A percentile compares a stretch with the other conserved stretches of the same genome.
Evolutionary conservation across 2,888 invertebrate genomes (phyloP).

Genomic region (Ophraella communa): DNA sequence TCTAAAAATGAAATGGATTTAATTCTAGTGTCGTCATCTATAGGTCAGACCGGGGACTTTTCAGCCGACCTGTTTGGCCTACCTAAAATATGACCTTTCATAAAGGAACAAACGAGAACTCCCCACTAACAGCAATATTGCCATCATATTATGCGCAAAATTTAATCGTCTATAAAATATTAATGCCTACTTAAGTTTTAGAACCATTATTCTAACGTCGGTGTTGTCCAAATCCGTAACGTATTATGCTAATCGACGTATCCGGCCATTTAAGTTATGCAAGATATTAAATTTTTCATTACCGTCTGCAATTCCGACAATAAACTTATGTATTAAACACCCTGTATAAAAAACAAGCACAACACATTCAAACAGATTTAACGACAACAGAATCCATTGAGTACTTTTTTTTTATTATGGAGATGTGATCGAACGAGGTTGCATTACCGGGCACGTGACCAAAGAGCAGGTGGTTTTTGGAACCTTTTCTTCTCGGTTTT

Average conservation of each 20-base stretch:
- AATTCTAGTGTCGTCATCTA: too few relatives aligned
- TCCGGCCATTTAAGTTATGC: background rate
- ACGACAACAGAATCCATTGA: conserved; percentile 27
- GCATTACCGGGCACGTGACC: conserved; percentile 26
- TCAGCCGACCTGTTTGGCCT: background rate
- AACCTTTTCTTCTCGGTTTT: conserved; percentile 12
- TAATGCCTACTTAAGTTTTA: background rate
- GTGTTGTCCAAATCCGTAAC: background rate
- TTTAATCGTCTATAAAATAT: background rate
- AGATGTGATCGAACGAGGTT: conserved; percentile 25
- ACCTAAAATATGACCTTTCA: background rate
- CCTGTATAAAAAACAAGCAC: conserved; percentile 10
- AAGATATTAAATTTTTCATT: background rate
- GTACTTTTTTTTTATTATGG: conserved; percentile 24
- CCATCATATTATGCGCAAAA: background rate
- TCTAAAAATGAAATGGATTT: too few relatives aligned
- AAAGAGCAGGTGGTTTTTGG: conserved; percentile 25
- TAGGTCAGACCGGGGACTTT: too few relatives aligned
- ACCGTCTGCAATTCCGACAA: background rate
- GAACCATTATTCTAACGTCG: background rate
- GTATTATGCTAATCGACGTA: background rate
- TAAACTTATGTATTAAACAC: background rate
- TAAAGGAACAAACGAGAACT: background rate
- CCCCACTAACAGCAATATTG: background rate
- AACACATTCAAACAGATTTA: conserved; percentile 28